Evolutionary conservation across 2,113 vertebrate species (phyloP).

Genomic region (Panthera uncia): DNA sequence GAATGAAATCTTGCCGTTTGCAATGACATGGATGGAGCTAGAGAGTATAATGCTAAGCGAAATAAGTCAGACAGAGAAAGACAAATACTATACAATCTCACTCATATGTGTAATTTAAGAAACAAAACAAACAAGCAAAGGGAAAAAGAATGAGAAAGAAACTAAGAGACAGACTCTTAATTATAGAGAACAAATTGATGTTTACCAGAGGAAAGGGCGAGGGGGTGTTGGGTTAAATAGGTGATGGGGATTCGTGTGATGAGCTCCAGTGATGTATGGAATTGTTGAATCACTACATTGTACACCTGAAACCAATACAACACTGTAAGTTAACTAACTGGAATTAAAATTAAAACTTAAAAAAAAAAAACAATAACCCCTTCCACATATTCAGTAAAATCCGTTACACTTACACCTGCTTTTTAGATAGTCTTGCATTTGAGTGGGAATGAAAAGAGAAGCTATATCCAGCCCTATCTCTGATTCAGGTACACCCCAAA

Average conservation of each 20-base stretch:
- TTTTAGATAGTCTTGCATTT: neutral
- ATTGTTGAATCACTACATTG: neutral
- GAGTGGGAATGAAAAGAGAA: neutral
- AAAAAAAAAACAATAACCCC: neutral
- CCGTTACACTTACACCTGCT: neutral
- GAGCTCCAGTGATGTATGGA: neutral
- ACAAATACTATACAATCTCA: neutral
- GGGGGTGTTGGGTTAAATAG: neutral
- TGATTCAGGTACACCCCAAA: neutral
- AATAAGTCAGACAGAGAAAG: too few species aligned
- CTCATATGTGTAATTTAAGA: neutral
- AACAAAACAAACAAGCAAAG: neutral
- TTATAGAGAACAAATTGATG: neutral
- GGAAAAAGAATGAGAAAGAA: neutral
- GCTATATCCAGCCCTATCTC: neutral
- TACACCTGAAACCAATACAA: neutral
- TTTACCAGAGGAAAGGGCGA: neutral
- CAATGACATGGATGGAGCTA: too few species aligned
- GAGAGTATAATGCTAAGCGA: too few species aligned
- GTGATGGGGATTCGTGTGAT: neutral
- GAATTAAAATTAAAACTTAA: neutral
- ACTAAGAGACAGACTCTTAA: neutral
- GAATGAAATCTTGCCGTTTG: too few species aligned
- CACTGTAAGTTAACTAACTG: neutral
- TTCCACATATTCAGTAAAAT: neutral